A percentile compares a stretch with the other conserved stretches of the same genome.
phyloP scores from a whole-genome alignment of 2,888 invertebrate species.

The Drosophila parthenogenetica region DNA sequence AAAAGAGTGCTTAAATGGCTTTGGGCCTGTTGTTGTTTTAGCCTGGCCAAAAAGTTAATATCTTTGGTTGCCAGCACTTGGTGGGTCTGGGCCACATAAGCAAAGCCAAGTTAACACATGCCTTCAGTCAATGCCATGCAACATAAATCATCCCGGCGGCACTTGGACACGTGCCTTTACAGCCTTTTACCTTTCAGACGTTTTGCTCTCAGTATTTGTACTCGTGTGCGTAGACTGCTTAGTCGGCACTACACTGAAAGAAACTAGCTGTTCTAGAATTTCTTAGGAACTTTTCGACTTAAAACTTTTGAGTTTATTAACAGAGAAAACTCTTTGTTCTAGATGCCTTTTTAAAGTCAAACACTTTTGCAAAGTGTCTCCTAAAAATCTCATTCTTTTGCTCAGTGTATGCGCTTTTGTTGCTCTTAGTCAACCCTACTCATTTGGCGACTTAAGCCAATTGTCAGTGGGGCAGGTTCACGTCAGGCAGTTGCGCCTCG shows the following conservation, averaged over 20 bases:
- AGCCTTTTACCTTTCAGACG: slow-evolving; percentile 59
- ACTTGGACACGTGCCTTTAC: slow-evolving; percentile 75
- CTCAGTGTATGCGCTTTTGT: too few species aligned
- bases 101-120: slow-evolving; percentile 54
- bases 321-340: too few species aligned
- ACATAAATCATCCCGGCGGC: slow-evolving; percentile 71
- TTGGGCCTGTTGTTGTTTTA: background rate
- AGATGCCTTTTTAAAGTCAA: too few species aligned
- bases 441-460: slow-evolving; percentile 64
- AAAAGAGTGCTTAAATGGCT: slow-evolving; percentile 15
- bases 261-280: too few species aligned
- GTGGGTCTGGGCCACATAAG: background rate
- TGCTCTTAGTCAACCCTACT: slow-evolving; percentile 1
- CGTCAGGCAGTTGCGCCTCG: slow-evolving; percentile 37
- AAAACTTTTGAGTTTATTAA: too few species aligned
- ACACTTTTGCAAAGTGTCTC: too few species aligned
- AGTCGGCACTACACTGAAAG: background rate
- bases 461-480: slow-evolving; percentile 80
- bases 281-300: too few species aligned
- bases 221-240: background rate
- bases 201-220: background rate
- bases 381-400: too few species aligned
- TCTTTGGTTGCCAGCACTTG: background rate
- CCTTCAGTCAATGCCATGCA: slow-evolving; percentile 73
- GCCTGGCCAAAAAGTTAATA: background rate